Conservation (phyloP, 1,140 invertebrate species). For the Nymphalis io region DNA sequence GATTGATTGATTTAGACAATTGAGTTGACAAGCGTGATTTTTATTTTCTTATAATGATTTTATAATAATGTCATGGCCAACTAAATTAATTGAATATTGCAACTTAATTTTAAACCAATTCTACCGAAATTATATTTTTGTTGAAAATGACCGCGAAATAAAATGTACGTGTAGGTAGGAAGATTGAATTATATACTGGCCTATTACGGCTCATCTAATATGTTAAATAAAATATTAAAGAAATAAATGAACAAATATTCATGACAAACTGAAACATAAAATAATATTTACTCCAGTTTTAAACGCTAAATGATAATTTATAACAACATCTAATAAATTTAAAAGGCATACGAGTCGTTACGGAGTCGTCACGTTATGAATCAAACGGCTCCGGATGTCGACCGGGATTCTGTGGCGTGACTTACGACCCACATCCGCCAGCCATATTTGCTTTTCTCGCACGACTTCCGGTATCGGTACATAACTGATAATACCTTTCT, state of each 20-base stretch:
- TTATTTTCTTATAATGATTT: too few relatives aligned
- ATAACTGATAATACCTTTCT: conserved; percentile 42
- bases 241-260: neutral
- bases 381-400: conserved; percentile 54
- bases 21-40: too few relatives aligned
- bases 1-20: too few relatives aligned
- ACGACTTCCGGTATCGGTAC: conserved; percentile 57
- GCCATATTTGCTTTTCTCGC: conserved; percentile 71
- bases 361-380: conserved; percentile 51
- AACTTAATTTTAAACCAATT: too few relatives aligned
- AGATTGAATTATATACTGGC: too few relatives aligned
- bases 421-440: conserved; percentile 70
- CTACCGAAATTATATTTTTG: too few relatives aligned
- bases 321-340: conserved; percentile 20
- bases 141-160: too few relatives aligned
- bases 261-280: neutral
- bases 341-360: conserved; percentile 37
- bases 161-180: too few relatives aligned
- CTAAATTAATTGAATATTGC: too few relatives aligned
- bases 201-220: too few relatives aligned
- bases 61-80: too few relatives aligned
- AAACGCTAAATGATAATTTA: neutral
- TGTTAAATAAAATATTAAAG: too few relatives aligned
- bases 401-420: conserved; percentile 65
- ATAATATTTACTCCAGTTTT: neutral